Evolutionary conservation across 2,797 vertebrate species (phyloP).

Genomic region (Sebastes taczanowskii): DNA sequence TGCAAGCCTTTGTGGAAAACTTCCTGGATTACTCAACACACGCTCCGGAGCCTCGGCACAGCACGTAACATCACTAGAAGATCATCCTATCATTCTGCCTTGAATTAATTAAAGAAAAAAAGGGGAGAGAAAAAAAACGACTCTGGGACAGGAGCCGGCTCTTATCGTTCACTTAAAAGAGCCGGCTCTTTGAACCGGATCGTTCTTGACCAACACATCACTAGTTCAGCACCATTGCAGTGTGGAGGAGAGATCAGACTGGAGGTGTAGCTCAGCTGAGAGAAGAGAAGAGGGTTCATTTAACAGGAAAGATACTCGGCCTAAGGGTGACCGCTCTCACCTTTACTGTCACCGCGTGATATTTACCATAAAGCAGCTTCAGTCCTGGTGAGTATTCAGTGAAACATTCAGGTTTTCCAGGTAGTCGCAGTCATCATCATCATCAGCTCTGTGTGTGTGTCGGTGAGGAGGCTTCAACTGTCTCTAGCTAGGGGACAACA

Average conservation of each 20-base stretch:
- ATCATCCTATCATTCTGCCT: no score
- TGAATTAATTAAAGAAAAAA: no score
- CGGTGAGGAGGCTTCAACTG: slow-evolving; percentile 14
- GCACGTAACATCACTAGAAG: no score
- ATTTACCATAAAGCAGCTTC: slow-evolving; percentile 6
- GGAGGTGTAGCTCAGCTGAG: slow-evolving; percentile 42
- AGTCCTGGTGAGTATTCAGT: no score
- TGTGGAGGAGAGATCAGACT: slow-evolving; percentile 55
- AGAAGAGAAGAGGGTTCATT: slow-evolving; percentile 14
- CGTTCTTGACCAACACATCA: no score
- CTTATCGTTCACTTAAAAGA: no score
- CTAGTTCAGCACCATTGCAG: slow-evolving; percentile 66
- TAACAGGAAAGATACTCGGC: slow-evolving; percentile 46
- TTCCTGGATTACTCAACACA: no score
- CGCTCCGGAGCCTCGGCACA: no score
- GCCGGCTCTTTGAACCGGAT: no score
- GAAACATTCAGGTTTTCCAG: background rate
- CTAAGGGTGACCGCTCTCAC: slow-evolving; percentile 54
- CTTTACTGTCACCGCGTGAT: slow-evolving; percentile 12
- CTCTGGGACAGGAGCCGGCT: no score
- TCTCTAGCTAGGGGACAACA: background rate
- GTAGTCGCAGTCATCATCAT: slow-evolving; percentile 50
- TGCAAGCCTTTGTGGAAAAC: no score
- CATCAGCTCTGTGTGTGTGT: slow-evolving; percentile 16
- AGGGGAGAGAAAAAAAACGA: no score